Conservation (phyloP, 2,113 vertebrate genomes). For the Globicephala melas region DNA sequence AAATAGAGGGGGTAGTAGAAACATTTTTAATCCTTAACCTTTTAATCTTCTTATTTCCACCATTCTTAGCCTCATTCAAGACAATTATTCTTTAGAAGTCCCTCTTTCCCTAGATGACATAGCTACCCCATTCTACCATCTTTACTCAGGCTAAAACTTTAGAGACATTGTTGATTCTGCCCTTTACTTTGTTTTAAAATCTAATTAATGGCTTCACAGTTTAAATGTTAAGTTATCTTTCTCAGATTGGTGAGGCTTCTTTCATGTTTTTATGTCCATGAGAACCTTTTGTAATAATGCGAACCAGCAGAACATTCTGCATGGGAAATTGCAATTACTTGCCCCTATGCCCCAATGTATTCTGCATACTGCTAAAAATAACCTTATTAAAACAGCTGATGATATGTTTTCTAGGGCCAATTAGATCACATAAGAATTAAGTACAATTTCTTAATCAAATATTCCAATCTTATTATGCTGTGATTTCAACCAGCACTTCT, state of each 20-base stretch:
- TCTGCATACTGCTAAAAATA: slow-evolving; percentile 42
- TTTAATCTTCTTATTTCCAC: not conserved
- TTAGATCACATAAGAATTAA: slow-evolving; percentile 28
- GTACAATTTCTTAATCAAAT: slow-evolving; percentile 37
- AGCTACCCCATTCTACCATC: not conserved
- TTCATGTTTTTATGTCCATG: not conserved
- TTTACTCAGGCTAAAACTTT: not conserved
- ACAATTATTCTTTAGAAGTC: not conserved
- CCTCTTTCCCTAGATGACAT: not conserved
- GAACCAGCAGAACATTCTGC: not conserved
- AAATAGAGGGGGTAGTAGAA: not conserved
- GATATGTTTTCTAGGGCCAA: not conserved
- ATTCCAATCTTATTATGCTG: not conserved
- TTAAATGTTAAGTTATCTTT: slow-evolving; percentile 18
- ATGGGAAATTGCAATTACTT: not conserved
- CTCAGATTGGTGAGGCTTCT: not conserved
- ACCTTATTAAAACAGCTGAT: slow-evolving; percentile 12
- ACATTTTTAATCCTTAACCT: not conserved
- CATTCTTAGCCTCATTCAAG: not conserved
- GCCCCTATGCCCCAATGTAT: not conserved
- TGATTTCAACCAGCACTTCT: not conserved
- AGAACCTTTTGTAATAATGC: not conserved
- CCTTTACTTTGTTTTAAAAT: slow-evolving; percentile 31
- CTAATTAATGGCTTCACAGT: not conserved
- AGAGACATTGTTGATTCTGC: not conserved